Percentiles rank a stretch among this genome's conserved stretches.
These are phyloP conservation scores for Platysternon megacephalum DNA, from an alignment of 2,113 vertebrate genomes.

Conservation along the genomic window DNA sequence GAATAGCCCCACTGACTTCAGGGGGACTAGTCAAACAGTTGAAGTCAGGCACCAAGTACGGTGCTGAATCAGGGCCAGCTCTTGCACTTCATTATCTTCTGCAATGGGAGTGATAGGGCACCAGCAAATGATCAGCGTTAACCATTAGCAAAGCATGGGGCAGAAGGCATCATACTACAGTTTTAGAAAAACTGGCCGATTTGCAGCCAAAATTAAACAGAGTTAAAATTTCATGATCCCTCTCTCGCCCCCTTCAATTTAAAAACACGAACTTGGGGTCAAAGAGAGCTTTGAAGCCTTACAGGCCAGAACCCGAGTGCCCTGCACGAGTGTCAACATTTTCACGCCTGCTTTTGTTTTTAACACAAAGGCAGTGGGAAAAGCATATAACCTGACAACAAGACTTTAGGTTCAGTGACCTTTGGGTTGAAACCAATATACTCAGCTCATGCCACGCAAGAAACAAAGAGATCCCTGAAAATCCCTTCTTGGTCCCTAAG, in stretches of 20 bases:
- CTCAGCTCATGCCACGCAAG: neutral
- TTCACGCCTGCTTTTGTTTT: neutral
- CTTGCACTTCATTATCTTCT: neutral
- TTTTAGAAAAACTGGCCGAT: neutral
- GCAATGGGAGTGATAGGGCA: neutral
- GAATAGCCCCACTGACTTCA: neutral
- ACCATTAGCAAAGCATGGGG: neutral
- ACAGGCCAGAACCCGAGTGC: neutral
- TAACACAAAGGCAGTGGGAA: neutral
- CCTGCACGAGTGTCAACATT: neutral
- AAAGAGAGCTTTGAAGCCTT: neutral
- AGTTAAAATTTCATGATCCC: neutral
- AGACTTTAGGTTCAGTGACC: neutral
- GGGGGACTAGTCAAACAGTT: neutral
- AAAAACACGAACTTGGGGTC: neutral
- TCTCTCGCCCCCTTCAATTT: neutral
- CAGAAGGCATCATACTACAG: neutral
- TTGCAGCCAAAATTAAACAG: rapidly evolving
- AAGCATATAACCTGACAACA: neutral
- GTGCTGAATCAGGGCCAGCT: neutral
- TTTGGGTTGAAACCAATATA: neutral
- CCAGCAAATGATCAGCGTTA: neutral
- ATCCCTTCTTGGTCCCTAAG: neutral
- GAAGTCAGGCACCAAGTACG: neutral
- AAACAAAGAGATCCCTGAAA: neutral